Base-by-base conservation (phyloP, 1,140 invertebrate species). In the Lepeophtheirus salmonis region DNA sequence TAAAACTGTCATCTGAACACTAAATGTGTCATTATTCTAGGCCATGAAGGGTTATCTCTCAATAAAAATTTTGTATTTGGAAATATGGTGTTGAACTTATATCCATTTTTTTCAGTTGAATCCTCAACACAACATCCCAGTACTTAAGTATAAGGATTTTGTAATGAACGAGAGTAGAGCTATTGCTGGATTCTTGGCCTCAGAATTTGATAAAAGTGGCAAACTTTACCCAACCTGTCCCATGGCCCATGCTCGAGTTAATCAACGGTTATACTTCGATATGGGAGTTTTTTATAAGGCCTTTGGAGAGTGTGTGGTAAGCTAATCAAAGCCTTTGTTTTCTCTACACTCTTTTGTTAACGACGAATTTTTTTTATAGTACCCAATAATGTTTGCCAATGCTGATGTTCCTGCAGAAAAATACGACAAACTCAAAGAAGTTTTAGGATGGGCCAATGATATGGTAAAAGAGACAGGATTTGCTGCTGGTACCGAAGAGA, bases 341-440 rank as follows among this genome's bases (percentile, higher is more conserved):
- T 52, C 18, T 12, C 13, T 13, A 52, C 17, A n/a, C 13, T 12
- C 50, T 4, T 54, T 3, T 2, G 16, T n/a, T n/a, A n/a, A n/a
- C n/a, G n/a, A n/a, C 2, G n/a, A 20, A 2, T n/a, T 54, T 2
- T 14, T 54, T 16, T 54, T 54, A 2, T 16, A 54, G 52, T 54
- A 54, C 21, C 52, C 52, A 2, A 54, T 20, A 22, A 54, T 54
- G 52, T 54, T 54, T 22, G 52, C n/a, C 16, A 22, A 22, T 14
- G 22, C 17, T n/a, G 52, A 17, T 20, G 14, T 22, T 14, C 17
- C 1, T 3, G 3, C 16, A 2, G 16, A 2, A 2, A 22, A 16
- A 14, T 4, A 2, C 2, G 52, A 54, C n/a, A 17, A 22, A 4
- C 16, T 26, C 22, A 57, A 26, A 16, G 26, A 57, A 30, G 26